Evolutionary conservation across 2,113 vertebrate genomes (phyloP).

Genomic region (Cyanoderma ruficeps): DNA sequence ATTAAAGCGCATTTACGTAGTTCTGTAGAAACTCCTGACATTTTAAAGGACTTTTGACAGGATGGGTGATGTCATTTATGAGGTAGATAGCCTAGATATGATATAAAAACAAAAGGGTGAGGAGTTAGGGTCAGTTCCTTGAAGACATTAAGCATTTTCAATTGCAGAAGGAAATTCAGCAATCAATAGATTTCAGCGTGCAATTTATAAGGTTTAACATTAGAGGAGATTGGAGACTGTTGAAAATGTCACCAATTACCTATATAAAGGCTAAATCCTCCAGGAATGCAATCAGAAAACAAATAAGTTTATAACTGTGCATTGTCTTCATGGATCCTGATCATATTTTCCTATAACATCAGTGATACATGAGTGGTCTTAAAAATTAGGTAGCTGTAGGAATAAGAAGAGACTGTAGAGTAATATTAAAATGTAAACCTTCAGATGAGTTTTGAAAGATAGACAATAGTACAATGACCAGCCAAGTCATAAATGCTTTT

Average conservation of each 20-base stretch:
- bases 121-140: neutral
- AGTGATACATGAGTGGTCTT: slow-evolving; percentile 10
- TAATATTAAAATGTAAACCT: neutral
- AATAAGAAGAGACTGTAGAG: neutral
- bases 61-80: neutral
- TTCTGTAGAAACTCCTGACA: neutral
- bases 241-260: slow-evolving; percentile 60
- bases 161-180: neutral
- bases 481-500: neutral
- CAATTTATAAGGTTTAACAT: slow-evolving; percentile 50
- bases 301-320: neutral
- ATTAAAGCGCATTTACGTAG: neutral
- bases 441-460: neutral
- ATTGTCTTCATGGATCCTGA: neutral
- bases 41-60: neutral
- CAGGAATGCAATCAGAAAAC: slow-evolving; percentile 14
- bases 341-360: neutral
- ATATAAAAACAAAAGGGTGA: neutral
- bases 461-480: neutral
- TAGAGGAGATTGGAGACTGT: slow-evolving; percentile 2
- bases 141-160: neutral
- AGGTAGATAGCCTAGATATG: neutral
- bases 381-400: neutral
- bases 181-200: neutral
- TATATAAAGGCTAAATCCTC: slow-evolving; percentile 23